Conservation (phyloP, 2,113 vertebrate species). For the Aspidoscelis tigris region DNA sequence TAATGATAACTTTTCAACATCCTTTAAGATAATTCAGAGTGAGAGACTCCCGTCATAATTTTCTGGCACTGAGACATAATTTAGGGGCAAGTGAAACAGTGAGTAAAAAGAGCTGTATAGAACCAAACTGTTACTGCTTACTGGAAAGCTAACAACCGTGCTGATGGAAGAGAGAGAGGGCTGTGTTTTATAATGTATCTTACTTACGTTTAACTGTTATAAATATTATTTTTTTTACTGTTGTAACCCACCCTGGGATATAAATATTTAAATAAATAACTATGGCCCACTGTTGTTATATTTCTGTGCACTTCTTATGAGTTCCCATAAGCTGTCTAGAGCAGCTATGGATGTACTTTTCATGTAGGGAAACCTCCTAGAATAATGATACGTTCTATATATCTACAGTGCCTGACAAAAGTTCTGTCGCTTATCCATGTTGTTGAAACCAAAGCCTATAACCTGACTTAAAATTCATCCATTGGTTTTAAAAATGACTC, state of each 20-base stretch:
- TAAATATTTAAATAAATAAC: neutral
- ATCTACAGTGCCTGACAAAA: no score
- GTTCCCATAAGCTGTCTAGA: no score
- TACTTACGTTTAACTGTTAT: no score
- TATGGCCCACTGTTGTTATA: neutral
- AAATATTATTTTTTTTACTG: no score
- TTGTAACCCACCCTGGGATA: no score
- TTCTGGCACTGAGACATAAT: neutral
- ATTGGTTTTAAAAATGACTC: no score
- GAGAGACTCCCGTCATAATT: neutral
- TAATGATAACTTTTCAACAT: neutral
- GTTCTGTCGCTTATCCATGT: no score
- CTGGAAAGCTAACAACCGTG: neutral
- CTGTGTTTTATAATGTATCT: neutral
- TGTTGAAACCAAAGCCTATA: no score
- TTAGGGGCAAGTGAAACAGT: neutral
- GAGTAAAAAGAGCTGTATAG: neutral
- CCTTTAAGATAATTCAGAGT: neutral
- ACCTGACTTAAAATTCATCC: no score
- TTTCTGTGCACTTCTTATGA: neutral
- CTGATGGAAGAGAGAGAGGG: neutral
- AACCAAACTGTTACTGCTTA: neutral
- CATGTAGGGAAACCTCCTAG: neutral
- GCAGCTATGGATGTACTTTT: neutral
- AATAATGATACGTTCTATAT: neutral